phyloP scores from a whole-genome alignment of 2,113 vertebrate genomes.

The Pelmatolapia mariae region DNA sequence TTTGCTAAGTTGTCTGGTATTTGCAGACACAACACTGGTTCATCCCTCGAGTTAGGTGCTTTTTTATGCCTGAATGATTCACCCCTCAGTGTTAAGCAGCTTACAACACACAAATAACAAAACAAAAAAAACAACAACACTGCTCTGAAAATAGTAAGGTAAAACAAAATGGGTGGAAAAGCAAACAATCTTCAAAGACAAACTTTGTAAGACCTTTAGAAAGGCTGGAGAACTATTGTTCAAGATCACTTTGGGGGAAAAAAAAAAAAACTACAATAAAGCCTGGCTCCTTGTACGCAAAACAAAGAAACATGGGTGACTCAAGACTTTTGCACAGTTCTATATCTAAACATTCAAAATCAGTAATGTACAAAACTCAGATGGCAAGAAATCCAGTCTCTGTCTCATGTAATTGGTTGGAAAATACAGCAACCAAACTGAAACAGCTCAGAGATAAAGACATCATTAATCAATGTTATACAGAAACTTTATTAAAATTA shows the following conservation, averaged over 20 bases:
- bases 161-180: not conserved
- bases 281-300: not conserved
- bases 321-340: not conserved
- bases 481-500: not conserved
- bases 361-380: not conserved
- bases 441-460: not conserved
- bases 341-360: not conserved
- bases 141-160: not conserved
- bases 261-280: accelerated
- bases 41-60: not conserved
- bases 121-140: not conserved
- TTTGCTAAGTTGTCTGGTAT: not conserved
- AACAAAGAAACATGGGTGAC: not conserved
- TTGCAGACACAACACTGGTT: not conserved
- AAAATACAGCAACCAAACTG: not conserved
- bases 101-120: not conserved
- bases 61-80: not conserved
- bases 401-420: not conserved
- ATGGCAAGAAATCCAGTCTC: not conserved
- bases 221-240: not conserved
- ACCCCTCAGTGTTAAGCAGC: not conserved
- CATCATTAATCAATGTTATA: not conserved
- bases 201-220: not conserved
- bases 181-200: not conserved
- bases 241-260: not conserved